Evolutionary conservation across 2,888 invertebrate species (phyloP).

Genomic region (Andrena minutula): DNA sequence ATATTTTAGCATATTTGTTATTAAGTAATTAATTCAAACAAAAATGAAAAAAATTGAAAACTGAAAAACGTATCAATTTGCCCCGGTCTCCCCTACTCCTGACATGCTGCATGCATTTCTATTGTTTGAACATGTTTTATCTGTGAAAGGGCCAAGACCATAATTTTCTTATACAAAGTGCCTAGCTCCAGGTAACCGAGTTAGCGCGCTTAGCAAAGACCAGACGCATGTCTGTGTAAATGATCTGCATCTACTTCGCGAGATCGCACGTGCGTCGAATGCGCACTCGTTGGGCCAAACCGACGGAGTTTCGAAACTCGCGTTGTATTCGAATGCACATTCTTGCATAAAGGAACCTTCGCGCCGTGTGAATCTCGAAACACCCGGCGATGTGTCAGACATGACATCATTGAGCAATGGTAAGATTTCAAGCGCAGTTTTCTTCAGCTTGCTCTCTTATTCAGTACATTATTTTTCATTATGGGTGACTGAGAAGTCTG

Average conservation of each 20-base stretch:
- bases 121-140: neutral
- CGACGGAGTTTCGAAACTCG: constrained; percentile 17
- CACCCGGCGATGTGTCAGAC: too few species aligned
- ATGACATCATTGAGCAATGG: too few species aligned
- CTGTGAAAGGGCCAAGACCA: neutral
- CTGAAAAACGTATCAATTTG: too few species aligned
- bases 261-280: constrained; percentile 45
- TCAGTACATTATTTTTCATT: too few species aligned
- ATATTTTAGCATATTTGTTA: too few species aligned
- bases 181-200: neutral
- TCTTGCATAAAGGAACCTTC: constrained; percentile 17
- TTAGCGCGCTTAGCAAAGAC: constrained; percentile 29
- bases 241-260: constrained; percentile 21
- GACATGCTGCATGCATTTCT: neutral
- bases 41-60: too few species aligned
- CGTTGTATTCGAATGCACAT: constrained; percentile 21
- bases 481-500: too few species aligned
- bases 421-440: too few species aligned
- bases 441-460: too few species aligned
- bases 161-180: neutral
- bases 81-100: too few species aligned
- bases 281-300: neutral
- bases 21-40: too few species aligned
- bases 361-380: neutral
- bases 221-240: constrained; percentile 24